Percentiles rank a stretch among this genome's conserved stretches.
Evolutionary conservation across 1,140 invertebrate genomes (phyloP).

Genomic region (Euura saliciscinereae): DNA sequence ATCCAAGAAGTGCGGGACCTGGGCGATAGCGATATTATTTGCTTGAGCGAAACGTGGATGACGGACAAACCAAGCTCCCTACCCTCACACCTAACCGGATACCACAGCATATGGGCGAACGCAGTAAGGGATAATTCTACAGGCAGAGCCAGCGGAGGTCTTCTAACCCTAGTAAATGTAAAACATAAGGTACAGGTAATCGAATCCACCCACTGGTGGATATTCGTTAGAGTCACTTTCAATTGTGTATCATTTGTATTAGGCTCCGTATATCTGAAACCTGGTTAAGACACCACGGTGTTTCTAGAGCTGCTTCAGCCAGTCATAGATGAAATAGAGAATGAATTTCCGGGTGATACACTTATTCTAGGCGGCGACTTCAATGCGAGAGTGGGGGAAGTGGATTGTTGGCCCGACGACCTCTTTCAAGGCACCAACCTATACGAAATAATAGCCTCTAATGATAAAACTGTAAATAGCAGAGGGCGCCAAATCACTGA

Average conservation of each 20-base stretch:
- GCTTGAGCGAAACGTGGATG: too few relatives aligned
- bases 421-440: conserved; percentile 8
- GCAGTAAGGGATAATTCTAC: too few relatives aligned
- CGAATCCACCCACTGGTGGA: conserved; percentile 13
- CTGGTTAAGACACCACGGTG: neutral
- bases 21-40: too few relatives aligned
- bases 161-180: too few relatives aligned
- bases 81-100: too few relatives aligned
- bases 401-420: conserved; percentile 7
- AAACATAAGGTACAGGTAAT: too few relatives aligned
- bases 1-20: neutral
- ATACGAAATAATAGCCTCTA: neutral
- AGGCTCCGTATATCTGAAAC: conserved; percentile 4
- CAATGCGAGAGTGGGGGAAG: conserved; percentile 18
- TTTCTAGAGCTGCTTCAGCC: neutral
- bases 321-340: neutral
- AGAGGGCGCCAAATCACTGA: too few relatives aligned
- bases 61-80: too few relatives aligned
- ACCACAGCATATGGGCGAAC: too few relatives aligned
- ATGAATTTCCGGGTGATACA: neutral
- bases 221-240: conserved; percentile 4
- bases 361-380: conserved; percentile 11
- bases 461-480: too few relatives aligned
- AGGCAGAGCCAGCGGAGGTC: too few relatives aligned
- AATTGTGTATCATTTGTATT: neutral